Evolutionary conservation across 2,888 invertebrate genomes (phyloP), one percentile per base, ranked within the genome.

Genomic region (Noctua janthina): DNA sequence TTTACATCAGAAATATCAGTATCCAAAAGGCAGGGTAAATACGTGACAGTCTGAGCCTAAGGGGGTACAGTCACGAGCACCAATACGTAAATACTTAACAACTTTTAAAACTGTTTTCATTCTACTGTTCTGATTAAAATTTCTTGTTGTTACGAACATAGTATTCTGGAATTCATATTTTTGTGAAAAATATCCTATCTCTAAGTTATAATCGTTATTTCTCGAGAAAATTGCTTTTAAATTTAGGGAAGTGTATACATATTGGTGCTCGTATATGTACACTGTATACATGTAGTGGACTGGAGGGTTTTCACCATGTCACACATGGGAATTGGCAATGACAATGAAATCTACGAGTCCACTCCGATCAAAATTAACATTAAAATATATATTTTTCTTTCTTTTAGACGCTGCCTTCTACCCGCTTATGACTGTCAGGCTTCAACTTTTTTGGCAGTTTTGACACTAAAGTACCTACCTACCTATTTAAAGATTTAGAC

Each of bases 1-100:
- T 35, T 66, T 35, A 82, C 66, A 29, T 81, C 49, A 39, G 17
- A 64, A 23, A 39, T 54, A 75, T 73, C 35, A 62, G 54, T 49
- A 39, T 15, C 62, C 15, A 43, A 77, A 71, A 56, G 46, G 8
- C 20, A 29, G 29, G 43, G 43, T 79, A n/a, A 8, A 29, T 54
- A 56, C 17, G n/a, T n/a, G n/a, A 62, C n/a, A 46, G 20, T 35
- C 46, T 71, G 17, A 15, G 46, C 29, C 23, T n/a, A 54, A 72
- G 54, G 54, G 10, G 46, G 49, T 56, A 56, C n/a, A 39, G 17
- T 51, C 17, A 51, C 51, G 51, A 51, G 17, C 51, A 51, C 51
- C 51, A 51, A 51, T 17, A 51, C 1, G 49, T 51, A 51, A 51
- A 15, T 15, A 51, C 49, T 51, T 5, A 51, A 15, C 15, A 5